Evolutionary conservation across 2,888 invertebrate species (phyloP), one percentile per base, ranked within the genome.

Genomic region (Apodemia duryi): DNA sequence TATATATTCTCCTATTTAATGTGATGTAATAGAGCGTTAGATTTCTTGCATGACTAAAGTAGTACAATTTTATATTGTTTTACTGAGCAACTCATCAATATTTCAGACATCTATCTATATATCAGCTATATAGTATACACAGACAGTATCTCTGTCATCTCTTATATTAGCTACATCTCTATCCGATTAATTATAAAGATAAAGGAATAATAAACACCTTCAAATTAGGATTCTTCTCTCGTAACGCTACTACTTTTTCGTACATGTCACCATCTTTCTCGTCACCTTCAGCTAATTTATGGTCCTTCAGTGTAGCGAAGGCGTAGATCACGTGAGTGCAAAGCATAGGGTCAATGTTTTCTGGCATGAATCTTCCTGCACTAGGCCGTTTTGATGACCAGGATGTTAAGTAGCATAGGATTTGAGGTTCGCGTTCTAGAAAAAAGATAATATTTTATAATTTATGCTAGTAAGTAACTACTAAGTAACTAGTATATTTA

Each of bases 291-390:
- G 96, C 92, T 1, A 98, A 91, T 77, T 96, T 95, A 85, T 97
- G 95, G 71, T 97, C 97, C 79, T 97, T 97, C 41, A 98, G 93
- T 0, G 97, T 97, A 0, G 97, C 98, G 82, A 99, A 99, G 2
- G 99, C 98, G 81, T 97, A 99, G 67, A 99, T 96, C 51, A 99
- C 93, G 85, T 99, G 98, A 0, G 98, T 98, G 85, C 99, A 99
- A 0, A 98, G 94, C 13, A 93, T 94, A 0, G 98, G 93, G 79
- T 98, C 97, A 54, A 99, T 95, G 81, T 98, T 95, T 74, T 97
- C 97, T 0, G 98, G 98, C 68, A 94, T 94, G 88, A 98, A 99
- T 80, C 96, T 96, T 11, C 98, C 98, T 4, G 95, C 93, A 65
- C 97, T 97, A 0, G 97, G 97, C 65, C 98, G 94, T 84, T 98